Evolutionary conservation across 2,113 vertebrate species (phyloP), one percentile per base, ranked within the genome.

Genomic region (Pluvianellus socialis): DNA sequence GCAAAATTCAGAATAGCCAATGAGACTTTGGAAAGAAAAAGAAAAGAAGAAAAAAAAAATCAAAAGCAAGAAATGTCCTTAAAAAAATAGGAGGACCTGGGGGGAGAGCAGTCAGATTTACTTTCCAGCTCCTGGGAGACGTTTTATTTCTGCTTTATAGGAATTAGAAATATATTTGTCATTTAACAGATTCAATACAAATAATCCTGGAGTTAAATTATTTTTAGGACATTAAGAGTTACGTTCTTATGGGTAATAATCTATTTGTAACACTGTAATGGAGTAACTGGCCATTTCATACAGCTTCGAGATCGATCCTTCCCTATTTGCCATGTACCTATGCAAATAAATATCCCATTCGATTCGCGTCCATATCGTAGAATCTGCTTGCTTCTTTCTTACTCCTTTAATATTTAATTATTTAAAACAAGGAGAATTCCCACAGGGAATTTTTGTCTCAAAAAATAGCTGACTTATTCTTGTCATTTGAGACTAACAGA

Each of bases 141-240:
- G 14, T 94, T 97, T 97, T 92, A 96, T 95, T 98, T 98, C 92
- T 97, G 96, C 68, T 97, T 98, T 95, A 96, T 76, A 96, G 95
- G 89, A 97, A 96, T 93, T 93, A 95, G 95, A 96, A 94, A 80
- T 76, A 45, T 32, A 86, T 90, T 73, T 91, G 45, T 73, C 81
- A 80, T 96, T 93, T 92, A 65, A 4, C 23, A 90, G 86, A 92
- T 89, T 87, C 92, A 94, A 91, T 94, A 88, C 92, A 97, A 95
- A 92, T 95, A 97, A 88, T 82, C 55, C 32, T 73, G 35, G 52
- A 67, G 42, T 74, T 86, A 79, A 95, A 94, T 91, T 97, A 91
- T 96, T 89, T 94, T 97, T 95, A 95, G 89, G 81, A 76, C 84
- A 66, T 76, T 79, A 82, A 91, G 92, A 94, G 83, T 97, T 92